Evolutionary conservation across 2,797 vertebrate genomes (phyloP), one percentile per base, ranked within the genome.

Genomic region (Argentina silus): DNA sequence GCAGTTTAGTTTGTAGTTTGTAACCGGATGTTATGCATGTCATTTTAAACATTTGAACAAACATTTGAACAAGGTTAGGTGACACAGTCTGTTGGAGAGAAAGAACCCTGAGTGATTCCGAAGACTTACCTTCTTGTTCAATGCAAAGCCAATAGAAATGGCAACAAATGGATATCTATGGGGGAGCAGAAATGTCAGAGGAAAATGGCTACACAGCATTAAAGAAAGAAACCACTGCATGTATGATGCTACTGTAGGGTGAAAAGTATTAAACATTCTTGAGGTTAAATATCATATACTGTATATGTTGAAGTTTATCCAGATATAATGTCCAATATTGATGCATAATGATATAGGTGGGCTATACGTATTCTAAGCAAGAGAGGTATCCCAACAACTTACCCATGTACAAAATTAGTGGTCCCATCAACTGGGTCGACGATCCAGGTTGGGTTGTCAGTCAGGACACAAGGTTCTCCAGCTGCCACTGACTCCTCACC

Each of bases 391-490:
- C 2, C 6, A 6, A 14, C 48, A 6, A 19, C 17, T 80, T 78
- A 99, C 96, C 96, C 95, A 50, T 99, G 97, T 1, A 99, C 97
- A 43, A 99, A 99, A 92, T 99, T 99, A 12, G 97, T 99, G 64
- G 97, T 98, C 67, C 97, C 97, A 1, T 99, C 97, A 76, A 99
- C 95, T 0, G 98, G 96, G 86, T 99, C 98, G 12, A 99, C 96
- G 87, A 99, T 98, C 97, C 97, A 99, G 0, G 97, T 99, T 0
- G 97, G 96, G 67, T 94, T 94, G 77, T 97, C 94, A 0, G 96
- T 96, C 67, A 99, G 82, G 80, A 93, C 7, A 56, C 95, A 95
- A 11, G 92, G 84, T 60, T 93, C 86, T 19, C 97, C 97, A 8
- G 94, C 95, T 11, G 97, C 95, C 55, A 98, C 96, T 0, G 98